These are phyloP conservation scores for Andricus quercusramuli DNA, from an alignment of 2,888 invertebrate genomes.

Conservation along the genomic window DNA sequence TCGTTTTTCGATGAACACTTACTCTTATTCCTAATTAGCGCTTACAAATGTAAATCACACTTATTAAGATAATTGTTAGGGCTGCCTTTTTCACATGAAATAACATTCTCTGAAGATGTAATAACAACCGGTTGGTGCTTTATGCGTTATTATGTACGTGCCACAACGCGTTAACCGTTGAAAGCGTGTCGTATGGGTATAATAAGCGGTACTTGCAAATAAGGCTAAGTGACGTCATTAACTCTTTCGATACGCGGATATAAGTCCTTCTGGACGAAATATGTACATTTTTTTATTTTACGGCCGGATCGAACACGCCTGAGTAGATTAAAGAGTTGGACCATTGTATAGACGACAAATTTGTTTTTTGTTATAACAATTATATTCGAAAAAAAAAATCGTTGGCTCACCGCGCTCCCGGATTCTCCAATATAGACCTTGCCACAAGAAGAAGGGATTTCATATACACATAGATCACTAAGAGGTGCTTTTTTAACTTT, in stretches of 20 bases:
- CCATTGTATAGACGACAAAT: no score
- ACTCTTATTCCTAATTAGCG: neutral
- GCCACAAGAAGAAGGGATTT: no score
- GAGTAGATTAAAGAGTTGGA: neutral
- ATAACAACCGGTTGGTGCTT: slow-evolving; percentile 10
- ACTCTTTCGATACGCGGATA: neutral
- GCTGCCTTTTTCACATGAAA: slow-evolving; percentile 3
- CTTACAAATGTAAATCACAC: slow-evolving; percentile 9
- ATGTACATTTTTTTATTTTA: neutral
- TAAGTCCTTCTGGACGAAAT: slow-evolving; percentile 6
- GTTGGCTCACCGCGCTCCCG: no score
- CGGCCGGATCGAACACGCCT: neutral
- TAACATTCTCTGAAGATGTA: neutral
- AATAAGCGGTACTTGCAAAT: slow-evolving; percentile 31
- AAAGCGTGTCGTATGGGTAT: slow-evolving; percentile 25
- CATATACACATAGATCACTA: no score
- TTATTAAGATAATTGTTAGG: slow-evolving; percentile 24
- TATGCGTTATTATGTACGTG: slow-evolving; percentile 15
- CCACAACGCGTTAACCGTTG: slow-evolving; percentile 14
- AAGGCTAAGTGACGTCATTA: slow-evolving; percentile 26
- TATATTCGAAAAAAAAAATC: no score
- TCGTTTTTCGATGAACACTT: neutral
- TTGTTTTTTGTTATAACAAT: no score
- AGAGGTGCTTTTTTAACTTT: no score
- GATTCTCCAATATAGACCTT: no score